Evolutionary conservation across 2,888 invertebrate species (phyloP).

Genomic region (Elmis aenea): DNA sequence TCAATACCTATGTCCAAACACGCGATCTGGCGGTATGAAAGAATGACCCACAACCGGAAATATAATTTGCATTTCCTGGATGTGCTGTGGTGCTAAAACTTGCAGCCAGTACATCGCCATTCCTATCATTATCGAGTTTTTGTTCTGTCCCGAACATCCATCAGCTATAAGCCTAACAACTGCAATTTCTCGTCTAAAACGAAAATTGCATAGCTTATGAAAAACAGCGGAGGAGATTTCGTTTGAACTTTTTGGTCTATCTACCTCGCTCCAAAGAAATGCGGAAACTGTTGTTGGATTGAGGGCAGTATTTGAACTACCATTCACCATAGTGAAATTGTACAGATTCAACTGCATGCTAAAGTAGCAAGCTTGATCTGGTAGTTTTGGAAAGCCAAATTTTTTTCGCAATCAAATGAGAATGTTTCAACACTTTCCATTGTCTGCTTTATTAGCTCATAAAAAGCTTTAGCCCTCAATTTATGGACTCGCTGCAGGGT

Average conservation of each 20-base stretch:
- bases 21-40: slow-evolving; percentile 30
- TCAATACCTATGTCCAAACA: slow-evolving; percentile 29
- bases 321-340: slow-evolving; percentile 35
- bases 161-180: slow-evolving; percentile 28
- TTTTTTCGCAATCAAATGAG: too few relatives aligned
- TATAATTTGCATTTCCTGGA: slow-evolving; percentile 25
- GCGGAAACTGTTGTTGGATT: not conserved
- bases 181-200: slow-evolving; percentile 5
- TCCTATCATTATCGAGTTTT: slow-evolving; percentile 26
- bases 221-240: slow-evolving; percentile 31
- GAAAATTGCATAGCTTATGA: slow-evolving; percentile 14
- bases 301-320: slow-evolving; percentile 24
- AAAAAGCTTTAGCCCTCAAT: too few relatives aligned
- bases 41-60: slow-evolving; percentile 31
- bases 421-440: too few relatives aligned
- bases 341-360: slow-evolving; percentile 34
- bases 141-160: slow-evolving; percentile 31
- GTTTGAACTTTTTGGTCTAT: slow-evolving; percentile 28
- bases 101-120: slow-evolving; percentile 24
- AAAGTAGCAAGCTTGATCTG: slow-evolving; percentile 36
- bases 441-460: too few relatives aligned
- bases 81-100: slow-evolving; percentile 16
- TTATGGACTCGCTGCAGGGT: too few relatives aligned
- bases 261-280: slow-evolving; percentile 29
- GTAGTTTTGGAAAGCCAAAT: too few relatives aligned